These are phyloP conservation scores for Branchellion lobata DNA, from an alignment of 2,888 invertebrate species.

Conservation along the genomic window DNA sequence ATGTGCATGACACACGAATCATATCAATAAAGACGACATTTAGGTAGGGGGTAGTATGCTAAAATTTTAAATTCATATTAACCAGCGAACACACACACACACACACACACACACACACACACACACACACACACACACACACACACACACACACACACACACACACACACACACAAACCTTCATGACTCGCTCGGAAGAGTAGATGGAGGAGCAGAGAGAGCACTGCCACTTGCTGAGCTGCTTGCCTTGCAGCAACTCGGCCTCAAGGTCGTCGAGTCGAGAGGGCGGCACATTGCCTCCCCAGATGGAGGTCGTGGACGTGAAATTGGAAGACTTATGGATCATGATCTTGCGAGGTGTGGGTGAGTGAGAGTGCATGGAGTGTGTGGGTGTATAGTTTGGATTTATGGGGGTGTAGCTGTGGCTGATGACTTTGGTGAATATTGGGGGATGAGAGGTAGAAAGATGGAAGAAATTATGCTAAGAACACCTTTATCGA, in stretches of 20 bases:
- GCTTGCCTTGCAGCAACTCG: neutral
- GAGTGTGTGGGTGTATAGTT: neutral
- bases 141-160: constrained; percentile 35
- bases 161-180: constrained; percentile 27
- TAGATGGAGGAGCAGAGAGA: constrained; percentile 27
- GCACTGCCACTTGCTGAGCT: constrained; percentile 36
- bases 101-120: neutral
- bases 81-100: neutral
- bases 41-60: too few species aligned
- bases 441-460: too few species aligned
- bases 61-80: too few species aligned
- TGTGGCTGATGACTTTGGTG: neutral
- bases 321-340: neutral
- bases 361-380: neutral
- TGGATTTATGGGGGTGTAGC: neutral
- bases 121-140: constrained; percentile 10
- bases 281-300: neutral
- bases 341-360: neutral
- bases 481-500: too few species aligned
- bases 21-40: too few species aligned
- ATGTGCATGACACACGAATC: too few species aligned
- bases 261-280: neutral
- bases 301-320: neutral
- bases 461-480: too few species aligned
- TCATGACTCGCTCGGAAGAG: constrained; percentile 31